phyloP scores from a whole-genome alignment of 2,113 vertebrate species.

The Heterochromis multidens region DNA sequence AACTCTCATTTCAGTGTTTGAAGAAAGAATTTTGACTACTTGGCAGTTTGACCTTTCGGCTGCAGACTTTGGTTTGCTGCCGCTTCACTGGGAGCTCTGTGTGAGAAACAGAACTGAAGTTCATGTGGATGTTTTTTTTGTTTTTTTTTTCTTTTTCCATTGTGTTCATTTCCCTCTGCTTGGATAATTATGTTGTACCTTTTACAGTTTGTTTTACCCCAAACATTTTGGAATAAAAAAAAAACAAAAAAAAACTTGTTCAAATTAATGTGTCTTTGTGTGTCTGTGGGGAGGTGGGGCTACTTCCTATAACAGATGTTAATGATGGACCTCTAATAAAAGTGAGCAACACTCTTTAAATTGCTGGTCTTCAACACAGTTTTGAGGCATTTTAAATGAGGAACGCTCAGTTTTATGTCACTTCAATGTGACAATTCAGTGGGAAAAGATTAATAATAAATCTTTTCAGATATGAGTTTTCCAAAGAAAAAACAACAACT shows the following conservation, averaged over 20 bases:
- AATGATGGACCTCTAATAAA: background rate
- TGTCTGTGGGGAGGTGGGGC: background rate
- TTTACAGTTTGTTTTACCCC: constrained; percentile 76
- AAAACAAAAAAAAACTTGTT: constrained; percentile 45
- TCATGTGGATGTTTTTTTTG: background rate
- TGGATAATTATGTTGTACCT: constrained; percentile 68
- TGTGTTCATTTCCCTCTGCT: constrained; percentile 50
- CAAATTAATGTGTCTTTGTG: constrained; percentile 18
- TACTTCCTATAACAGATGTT: background rate
- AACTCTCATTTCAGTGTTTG: background rate
- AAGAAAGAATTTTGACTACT: constrained; percentile 13
- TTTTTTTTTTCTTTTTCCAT: background rate
- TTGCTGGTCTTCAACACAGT: background rate
- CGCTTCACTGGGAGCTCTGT: background rate
- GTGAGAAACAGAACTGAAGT: background rate
- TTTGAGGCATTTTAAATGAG: background rate
- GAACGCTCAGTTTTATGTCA: background rate
- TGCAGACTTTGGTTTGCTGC: background rate
- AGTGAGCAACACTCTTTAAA: background rate
- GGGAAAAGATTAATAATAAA: no score
- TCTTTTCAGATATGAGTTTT: no score
- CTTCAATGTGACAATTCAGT: background rate
- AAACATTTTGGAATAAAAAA: constrained; percentile 72
- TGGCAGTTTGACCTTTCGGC: background rate
- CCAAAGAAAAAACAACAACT: no score